These are phyloP conservation scores for Trichonephila inaurata DNA, from an alignment of 1,140 invertebrate species.

Conservation along the genomic window DNA sequence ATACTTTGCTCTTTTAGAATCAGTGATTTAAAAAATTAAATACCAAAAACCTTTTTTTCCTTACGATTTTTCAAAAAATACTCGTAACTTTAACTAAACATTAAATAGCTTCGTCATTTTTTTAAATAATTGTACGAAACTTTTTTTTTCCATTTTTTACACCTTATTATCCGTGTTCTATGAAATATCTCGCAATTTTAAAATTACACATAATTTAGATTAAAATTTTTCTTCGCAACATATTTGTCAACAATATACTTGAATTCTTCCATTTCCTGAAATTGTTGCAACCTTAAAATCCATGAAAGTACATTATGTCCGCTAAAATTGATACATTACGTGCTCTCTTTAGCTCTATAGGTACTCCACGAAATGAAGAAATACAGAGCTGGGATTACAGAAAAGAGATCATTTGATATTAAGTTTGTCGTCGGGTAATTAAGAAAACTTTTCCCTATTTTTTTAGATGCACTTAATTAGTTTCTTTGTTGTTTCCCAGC, in stretches of 20 bases:
- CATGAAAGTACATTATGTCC: background rate
- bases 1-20: too few species aligned
- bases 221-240: background rate
- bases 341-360: background rate
- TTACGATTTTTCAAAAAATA: too few species aligned
- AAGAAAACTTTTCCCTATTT: background rate
- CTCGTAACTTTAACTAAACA: too few species aligned
- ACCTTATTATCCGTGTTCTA: too few species aligned
- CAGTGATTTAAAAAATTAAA: too few species aligned
- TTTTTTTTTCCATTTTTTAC: too few species aligned
- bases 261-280: background rate
- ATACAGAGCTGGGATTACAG: background rate
- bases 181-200: too few species aligned
- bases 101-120: too few species aligned
- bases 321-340: background rate
- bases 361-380: background rate
- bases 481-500: conserved; percentile 19
- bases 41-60: too few species aligned
- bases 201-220: too few species aligned
- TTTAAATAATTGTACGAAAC: too few species aligned
- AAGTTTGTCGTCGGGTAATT: background rate
- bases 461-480: background rate
- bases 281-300: background rate
- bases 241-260: background rate
- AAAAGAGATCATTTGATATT: conserved; percentile 28